These are phyloP conservation scores for Fistularia commersonii DNA, from an alignment of 2,797 vertebrate genomes.

Conservation along the genomic window DNA sequence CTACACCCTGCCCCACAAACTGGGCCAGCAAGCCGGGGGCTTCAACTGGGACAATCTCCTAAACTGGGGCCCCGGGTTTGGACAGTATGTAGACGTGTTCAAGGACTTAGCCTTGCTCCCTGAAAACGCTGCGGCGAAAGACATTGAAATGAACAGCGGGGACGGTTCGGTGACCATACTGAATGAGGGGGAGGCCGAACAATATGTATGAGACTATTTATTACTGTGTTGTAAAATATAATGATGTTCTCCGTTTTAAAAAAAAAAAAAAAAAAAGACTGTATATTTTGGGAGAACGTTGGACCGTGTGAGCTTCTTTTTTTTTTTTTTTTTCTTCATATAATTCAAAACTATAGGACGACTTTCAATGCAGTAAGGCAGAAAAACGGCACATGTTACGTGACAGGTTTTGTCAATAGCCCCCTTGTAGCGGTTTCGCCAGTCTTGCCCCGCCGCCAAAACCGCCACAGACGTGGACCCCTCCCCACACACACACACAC, in stretches of 20 bases:
- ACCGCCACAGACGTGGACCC: not conserved
- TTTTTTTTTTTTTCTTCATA: slow-evolving; percentile 35
- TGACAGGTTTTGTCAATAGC: slow-evolving; percentile 37
- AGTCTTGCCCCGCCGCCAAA: slow-evolving; percentile 24
- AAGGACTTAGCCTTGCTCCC: slow-evolving; percentile 95
- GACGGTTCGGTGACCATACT: slow-evolving; percentile 82
- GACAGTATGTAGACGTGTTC: slow-evolving; percentile 97
- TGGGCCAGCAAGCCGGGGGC: slow-evolving; percentile 82
- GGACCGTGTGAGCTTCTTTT: slow-evolving; percentile 33
- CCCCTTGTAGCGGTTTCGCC: slow-evolving; percentile 43
- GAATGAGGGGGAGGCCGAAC: slow-evolving; percentile 91
- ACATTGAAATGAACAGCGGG: slow-evolving; percentile 84
- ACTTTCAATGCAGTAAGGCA: slow-evolving; percentile 82
- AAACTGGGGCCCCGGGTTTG: slow-evolving; percentile 98
- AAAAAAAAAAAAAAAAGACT: slow-evolving; percentile 43
- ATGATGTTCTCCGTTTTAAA: slow-evolving; percentile 50
- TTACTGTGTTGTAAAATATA: slow-evolving; percentile 63
- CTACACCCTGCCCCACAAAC: slow-evolving; percentile 81
- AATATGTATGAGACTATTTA: slow-evolving; percentile 89
- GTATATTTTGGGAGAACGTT: slow-evolving; percentile 63
- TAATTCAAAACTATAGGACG: slow-evolving; percentile 66
- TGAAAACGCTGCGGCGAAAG: slow-evolving; percentile 80
- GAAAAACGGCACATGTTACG: slow-evolving; percentile 57
- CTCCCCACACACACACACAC: too few species aligned
- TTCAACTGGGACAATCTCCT: slow-evolving; percentile 99